Conservation (phyloP, 2,797 vertebrate genomes). For the Phoeniculus purpureus region DNA sequence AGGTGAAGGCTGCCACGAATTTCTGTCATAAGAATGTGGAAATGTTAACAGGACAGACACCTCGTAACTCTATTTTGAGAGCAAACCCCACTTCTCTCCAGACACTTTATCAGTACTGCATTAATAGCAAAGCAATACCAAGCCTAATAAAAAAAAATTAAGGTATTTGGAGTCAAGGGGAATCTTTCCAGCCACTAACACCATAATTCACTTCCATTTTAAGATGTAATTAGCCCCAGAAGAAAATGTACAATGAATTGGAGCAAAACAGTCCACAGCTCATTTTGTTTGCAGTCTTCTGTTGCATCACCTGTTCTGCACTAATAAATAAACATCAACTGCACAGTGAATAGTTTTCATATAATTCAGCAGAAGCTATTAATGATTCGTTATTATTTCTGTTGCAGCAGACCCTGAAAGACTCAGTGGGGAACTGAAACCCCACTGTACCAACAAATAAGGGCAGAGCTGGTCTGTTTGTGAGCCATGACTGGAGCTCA, state of each 20-base stretch:
- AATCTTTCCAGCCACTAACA: constrained; percentile 34
- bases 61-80: background rate
- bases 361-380: constrained; percentile 40
- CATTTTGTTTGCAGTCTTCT: background rate
- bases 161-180: background rate
- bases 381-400: constrained; percentile 49
- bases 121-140: background rate
- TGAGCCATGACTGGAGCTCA: background rate
- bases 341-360: constrained; percentile 26
- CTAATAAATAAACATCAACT: constrained; percentile 45
- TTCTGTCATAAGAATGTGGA: background rate
- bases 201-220: constrained; percentile 31
- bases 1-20: background rate
- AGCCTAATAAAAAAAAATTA: constrained; percentile 5
- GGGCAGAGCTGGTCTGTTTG: background rate
- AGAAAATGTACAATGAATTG: constrained; percentile 42
- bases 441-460: constrained; percentile 20
- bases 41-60: background rate
- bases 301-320: constrained; percentile 41
- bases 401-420: background rate
- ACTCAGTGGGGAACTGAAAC: background rate
- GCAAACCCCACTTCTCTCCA: background rate
- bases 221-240: constrained; percentile 42
- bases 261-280: constrained; percentile 1
- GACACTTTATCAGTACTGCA: background rate